Conservation (phyloP, 2,113 vertebrate genomes). For the Seriola aureovittata region DNA sequence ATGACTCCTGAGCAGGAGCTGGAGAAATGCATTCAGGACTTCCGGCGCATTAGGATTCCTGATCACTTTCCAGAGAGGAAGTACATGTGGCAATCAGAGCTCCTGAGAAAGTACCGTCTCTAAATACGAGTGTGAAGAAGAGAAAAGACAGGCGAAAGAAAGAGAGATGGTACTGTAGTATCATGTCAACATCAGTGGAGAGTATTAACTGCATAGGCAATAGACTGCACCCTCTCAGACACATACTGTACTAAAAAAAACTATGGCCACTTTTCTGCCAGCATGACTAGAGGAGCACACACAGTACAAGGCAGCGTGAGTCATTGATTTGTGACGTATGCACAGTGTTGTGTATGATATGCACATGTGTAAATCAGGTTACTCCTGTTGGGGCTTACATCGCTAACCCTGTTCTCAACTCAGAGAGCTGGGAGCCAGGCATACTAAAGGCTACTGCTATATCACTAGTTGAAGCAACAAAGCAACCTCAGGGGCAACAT, state of each 20-base stretch:
- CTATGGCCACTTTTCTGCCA: slow-evolving; percentile 54
- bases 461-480: slow-evolving; percentile 72
- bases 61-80: slow-evolving; percentile 96
- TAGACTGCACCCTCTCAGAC: slow-evolving; percentile 63
- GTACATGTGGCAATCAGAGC: slow-evolving; percentile 97
- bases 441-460: slow-evolving; percentile 54
- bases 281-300: slow-evolving; percentile 67
- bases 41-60: slow-evolving; percentile 96
- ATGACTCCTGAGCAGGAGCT: slow-evolving; percentile 97
- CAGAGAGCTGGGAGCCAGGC: slow-evolving; percentile 27
- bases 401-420: slow-evolving; percentile 39
- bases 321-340: slow-evolving; percentile 67
- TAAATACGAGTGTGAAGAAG: slow-evolving; percentile 75
- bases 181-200: slow-evolving; percentile 44
- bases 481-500: slow-evolving; percentile 82
- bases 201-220: slow-evolving; percentile 51
- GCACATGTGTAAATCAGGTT: slow-evolving; percentile 78
- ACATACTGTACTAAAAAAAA: slow-evolving; percentile 63
- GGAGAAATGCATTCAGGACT: slow-evolving; percentile 98
- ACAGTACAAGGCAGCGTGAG: slow-evolving; percentile 56
- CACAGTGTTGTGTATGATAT: slow-evolving; percentile 74
- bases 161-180: slow-evolving; percentile 13
- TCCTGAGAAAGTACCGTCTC: slow-evolving; percentile 95
- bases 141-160: slow-evolving; percentile 26
- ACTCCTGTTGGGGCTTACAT: slow-evolving; percentile 67